phyloP scores from a whole-genome alignment of 2,113 vertebrate genomes.

The Naja naja region DNA sequence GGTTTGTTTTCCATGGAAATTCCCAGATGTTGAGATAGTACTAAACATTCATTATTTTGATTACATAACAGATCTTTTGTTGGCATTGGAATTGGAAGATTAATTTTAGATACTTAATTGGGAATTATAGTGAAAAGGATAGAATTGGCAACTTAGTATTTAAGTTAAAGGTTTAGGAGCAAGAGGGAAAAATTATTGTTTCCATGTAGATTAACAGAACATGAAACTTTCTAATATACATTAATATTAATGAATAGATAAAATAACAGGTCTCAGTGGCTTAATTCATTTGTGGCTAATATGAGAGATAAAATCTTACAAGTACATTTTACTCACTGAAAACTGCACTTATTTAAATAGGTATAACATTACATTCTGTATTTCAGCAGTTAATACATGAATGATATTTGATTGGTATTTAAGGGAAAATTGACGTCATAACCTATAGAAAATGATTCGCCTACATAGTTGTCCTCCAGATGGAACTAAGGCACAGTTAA shows the following conservation, averaged over 20 bases:
- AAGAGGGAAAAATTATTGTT: neutral
- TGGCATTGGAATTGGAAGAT: neutral
- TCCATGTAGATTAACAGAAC: neutral
- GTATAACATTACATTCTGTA: neutral
- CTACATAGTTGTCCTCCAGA: slow-evolving; percentile 8
- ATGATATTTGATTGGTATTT: neutral
- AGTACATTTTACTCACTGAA: neutral
- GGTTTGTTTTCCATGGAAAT: neutral
- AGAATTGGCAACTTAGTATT: neutral
- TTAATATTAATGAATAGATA: slow-evolving; percentile 19
- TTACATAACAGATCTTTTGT: neutral
- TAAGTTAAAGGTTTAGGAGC: neutral
- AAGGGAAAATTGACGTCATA: slow-evolving; percentile 34
- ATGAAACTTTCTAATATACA: neutral
- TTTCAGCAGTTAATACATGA: slow-evolving; percentile 32
- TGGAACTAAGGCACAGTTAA: slow-evolving; percentile 10
- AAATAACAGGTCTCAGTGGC: slow-evolving; percentile 46
- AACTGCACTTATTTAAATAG: neutral
- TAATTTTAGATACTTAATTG: neutral
- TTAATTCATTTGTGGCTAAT: slow-evolving; percentile 14
- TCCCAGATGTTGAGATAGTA: neutral
- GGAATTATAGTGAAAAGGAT: neutral
- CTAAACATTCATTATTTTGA: neutral
- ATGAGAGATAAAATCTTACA: slow-evolving; percentile 5
- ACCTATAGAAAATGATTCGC: slow-evolving; percentile 29